Evolutionary conservation across 2,888 invertebrate species (phyloP).

Genomic region (Mythimna loreyi): DNA sequence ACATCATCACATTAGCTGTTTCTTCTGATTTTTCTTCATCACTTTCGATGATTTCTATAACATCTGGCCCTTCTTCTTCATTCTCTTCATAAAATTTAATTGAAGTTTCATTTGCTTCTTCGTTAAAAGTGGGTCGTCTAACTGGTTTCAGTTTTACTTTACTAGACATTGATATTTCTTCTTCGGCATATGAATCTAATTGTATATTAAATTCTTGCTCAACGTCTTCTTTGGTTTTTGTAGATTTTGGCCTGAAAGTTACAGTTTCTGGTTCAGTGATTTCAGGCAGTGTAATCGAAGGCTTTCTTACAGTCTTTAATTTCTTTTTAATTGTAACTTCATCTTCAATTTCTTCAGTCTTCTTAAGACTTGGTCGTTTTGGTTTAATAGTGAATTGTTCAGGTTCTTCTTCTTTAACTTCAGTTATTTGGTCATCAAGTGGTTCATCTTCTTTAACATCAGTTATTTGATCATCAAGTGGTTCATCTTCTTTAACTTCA

Average conservation of each 20-base stretch:
- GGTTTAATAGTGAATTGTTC: conserved; percentile 85
- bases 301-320: conserved; percentile 92
- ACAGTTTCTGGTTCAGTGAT: conserved; percentile 94
- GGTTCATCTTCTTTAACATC: conserved; percentile 57
- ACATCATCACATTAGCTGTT: conserved; percentile 79
- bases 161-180: conserved; percentile 96
- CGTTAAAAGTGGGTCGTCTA: conserved; percentile 93
- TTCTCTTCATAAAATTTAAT: conserved; percentile 92
- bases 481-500: conserved; percentile 57
- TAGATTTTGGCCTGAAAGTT: conserved; percentile 94
- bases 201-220: conserved; percentile 97
- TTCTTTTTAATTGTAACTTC: conserved; percentile 94
- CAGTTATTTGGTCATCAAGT: conserved; percentile 60
- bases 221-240: conserved; percentile 96
- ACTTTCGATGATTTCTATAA: conserved; percentile 87
- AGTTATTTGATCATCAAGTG: conserved; percentile 57
- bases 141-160: conserved; percentile 95
- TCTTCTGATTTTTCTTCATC: conserved; percentile 85
- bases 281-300: conserved; percentile 93
- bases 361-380: conserved; percentile 83
- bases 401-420: conserved; percentile 67
- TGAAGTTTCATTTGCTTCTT: conserved; percentile 94
- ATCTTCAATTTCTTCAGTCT: conserved; percentile 89
- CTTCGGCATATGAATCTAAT: conserved; percentile 96
- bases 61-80: conserved; percentile 76